phyloP scores from a whole-genome alignment of 2,797 vertebrate species.

The Pipistrellus pygmaeus region DNA sequence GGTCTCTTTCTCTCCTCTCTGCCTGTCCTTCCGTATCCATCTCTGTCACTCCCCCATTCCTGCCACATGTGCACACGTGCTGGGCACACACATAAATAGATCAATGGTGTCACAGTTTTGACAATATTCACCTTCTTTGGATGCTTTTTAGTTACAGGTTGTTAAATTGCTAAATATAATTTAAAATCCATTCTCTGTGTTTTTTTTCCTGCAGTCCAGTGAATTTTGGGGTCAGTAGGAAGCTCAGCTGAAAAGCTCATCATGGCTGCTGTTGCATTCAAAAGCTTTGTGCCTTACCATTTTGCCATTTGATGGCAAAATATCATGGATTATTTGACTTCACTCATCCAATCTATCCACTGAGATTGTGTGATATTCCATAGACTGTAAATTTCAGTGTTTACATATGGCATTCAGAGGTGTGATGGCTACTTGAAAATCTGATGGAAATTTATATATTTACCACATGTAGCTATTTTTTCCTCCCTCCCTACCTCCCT shows the following conservation, averaged over 20 bases:
- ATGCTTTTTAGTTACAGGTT: background rate
- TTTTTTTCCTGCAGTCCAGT: background rate
- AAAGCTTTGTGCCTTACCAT: background rate
- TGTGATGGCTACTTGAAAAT: slow-evolving; percentile 49
- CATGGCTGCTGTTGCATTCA: background rate
- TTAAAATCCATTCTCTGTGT: background rate
- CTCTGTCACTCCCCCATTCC: background rate
- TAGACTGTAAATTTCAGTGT: background rate
- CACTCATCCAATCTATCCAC: background rate
- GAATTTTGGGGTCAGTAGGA: background rate
- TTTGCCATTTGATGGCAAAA: background rate
- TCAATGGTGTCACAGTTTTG: background rate
- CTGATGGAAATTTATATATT: background rate
- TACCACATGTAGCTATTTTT: background rate
- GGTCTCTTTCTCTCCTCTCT: background rate
- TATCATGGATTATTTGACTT: background rate
- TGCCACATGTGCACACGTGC: too few species aligned
- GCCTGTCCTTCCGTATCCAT: background rate
- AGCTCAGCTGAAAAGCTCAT: background rate
- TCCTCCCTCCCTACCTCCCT: background rate
- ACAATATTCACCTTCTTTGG: background rate
- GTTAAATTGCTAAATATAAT: background rate
- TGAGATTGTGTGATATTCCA: background rate
- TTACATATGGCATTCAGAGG: slow-evolving; percentile 54
- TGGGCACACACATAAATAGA: background rate